phyloP scores from a whole-genome alignment of 2,888 invertebrate species.

The Xylocampa areola region DNA sequence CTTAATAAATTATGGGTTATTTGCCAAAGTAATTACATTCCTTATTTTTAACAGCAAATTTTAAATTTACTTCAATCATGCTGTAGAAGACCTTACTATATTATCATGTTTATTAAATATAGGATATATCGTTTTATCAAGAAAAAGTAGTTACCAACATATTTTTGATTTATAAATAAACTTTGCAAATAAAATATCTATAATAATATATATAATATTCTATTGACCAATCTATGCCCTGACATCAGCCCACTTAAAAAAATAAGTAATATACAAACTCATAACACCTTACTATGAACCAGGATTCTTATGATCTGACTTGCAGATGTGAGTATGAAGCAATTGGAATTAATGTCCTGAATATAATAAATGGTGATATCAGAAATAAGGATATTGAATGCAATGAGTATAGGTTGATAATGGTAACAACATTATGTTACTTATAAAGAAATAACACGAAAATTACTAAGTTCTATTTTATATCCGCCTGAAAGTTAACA shows the following conservation, averaged over 20 bases:
- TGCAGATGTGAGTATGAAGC: neutral
- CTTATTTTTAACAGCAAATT: constrained; percentile 30
- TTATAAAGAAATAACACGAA: constrained; percentile 49
- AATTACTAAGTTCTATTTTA: constrained; percentile 31
- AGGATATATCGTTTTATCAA: constrained; percentile 44
- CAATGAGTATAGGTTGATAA: constrained; percentile 10
- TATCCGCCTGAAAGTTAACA: constrained; percentile 14
- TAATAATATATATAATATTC: constrained; percentile 32
- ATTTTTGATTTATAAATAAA: constrained; percentile 43
- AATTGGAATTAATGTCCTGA: constrained; percentile 4
- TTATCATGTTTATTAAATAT: constrained; percentile 25
- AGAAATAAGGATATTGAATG: constrained; percentile 5
- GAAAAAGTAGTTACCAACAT: constrained; percentile 50
- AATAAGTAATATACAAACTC: constrained; percentile 13
- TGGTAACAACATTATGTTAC: constrained; percentile 30
- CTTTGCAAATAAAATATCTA: constrained; percentile 50
- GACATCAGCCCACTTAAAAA: constrained; percentile 48
- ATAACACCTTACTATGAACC: constrained; percentile 13
- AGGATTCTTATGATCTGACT: constrained; percentile 1
- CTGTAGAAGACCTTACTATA: constrained; percentile 22
- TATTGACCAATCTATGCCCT: constrained; percentile 55
- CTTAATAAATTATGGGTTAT: constrained; percentile 46
- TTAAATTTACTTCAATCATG: constrained; percentile 23
- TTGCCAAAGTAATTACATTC: constrained; percentile 44
- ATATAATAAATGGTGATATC: constrained; percentile 11